Base-by-base conservation (phyloP, 92 coral and sea anemone genomes). In the Porites divaricata region DNA sequence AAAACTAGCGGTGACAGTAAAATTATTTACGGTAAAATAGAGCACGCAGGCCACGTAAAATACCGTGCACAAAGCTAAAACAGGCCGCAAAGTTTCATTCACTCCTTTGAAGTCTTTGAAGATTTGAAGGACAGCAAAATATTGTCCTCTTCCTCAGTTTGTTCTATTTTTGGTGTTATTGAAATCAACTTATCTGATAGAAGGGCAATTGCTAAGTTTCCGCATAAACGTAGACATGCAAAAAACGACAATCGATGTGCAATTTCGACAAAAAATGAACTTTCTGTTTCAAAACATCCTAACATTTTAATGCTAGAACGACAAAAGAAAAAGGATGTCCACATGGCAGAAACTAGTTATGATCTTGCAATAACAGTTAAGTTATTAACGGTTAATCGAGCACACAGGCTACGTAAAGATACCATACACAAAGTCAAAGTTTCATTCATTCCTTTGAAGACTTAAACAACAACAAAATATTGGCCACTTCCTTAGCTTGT, bases 391-490 rank as follows among this genome's bases (percentile, higher is more conserved):
- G 35, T 28, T 28, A 28, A 28, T 28, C 35, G 35, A 28, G 35
- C 35, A 75, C 79, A 23, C 64, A 56, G 74, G 79, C 67, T 23
- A 56, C 17, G 19, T 22, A 74, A 51, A 74, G n/a, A 74, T 54
- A 28, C 35, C 8, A 6, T 9, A 24, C 65, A 74, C 79, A 74
- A 74, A 74, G 64, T 74, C 79, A 75, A 75, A 57, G 67, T 58
- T 76, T 56, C 24, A 75, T 57, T 75, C 52, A 57, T 57, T 75
- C 67, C 80, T 58, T 75, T 26, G 56, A 57, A 75, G 80, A 67
- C 70, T 57, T 72, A 67, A 83, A 83, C 62, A 72, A 72, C 76
- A 72, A 72, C 76, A 86, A 87, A 28, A 28, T 28, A 28, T 35
- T 35, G 45, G 45, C 45, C 6, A 4, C 45, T 35, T 4, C 45